Base-by-base conservation (phyloP, 2,113 vertebrate genomes). In the Danionella cerebrum region DNA sequence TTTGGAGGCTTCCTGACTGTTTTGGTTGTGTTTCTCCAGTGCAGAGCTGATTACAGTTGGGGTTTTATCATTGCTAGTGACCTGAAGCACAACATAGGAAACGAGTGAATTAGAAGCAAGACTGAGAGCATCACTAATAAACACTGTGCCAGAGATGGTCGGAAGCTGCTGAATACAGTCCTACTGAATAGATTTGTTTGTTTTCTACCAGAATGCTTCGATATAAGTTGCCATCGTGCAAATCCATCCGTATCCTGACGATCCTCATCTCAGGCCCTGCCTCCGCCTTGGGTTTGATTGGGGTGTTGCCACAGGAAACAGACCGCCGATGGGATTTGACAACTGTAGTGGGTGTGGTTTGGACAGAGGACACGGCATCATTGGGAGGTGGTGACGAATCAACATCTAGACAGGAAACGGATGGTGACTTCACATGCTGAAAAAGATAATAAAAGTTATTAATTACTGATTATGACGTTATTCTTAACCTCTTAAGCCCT, bases 11-110 rank as follows among this genome's bases (percentile, higher is more conserved):
- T 85, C 80, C 5, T 76, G 77, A 16, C 80, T 79, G 64, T 93
- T 90, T 71, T 92, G 91, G 67, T 85, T 91, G 80, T 95, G 91
- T 62, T 95, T 95, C 69, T 93, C 91, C 79, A 95, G 86, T 50
- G 90, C 93, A 8, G 89, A 84, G 62, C 85, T 88, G 60, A 95
- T 87, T 38, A 93, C 90, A 22, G 87, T 80, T 25, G 91, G 93
- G 7, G 91, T 86, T 83, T 96, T 96, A 76, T 96, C 91, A 70
- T 95, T 92, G 76, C 92, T 96, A 1, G 89, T 93, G 38, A 96
- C 91, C 94, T 96, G 77, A 52, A 45, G 69, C 33, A 71, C 31
- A 50, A 18, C 55, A 22, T 38, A 58, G 11, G 72, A 27, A 64
- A 35, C 67, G 63, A 27, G 69, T 31, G 25, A 54, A 54, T 57